A percentile compares a stretch with the other conserved stretches of the same genome.
phyloP scores from a whole-genome alignment of 2,113 vertebrate genomes.

The Apaloderma vittatum region DNA sequence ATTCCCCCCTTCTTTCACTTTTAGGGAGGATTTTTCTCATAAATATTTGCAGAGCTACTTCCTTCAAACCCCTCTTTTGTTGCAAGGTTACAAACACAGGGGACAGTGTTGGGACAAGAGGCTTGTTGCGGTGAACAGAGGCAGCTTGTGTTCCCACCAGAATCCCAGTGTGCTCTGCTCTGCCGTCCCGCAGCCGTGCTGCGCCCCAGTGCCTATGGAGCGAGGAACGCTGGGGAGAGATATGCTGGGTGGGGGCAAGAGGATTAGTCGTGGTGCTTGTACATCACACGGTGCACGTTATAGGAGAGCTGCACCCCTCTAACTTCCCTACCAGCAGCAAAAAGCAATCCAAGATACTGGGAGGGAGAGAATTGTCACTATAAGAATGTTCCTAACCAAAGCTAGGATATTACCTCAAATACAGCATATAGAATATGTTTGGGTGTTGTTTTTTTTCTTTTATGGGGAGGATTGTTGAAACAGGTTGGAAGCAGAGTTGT shows the following conservation, averaged over 20 bases:
- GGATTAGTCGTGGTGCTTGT: background rate
- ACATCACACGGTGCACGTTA: accelerated
- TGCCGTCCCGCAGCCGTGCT: accelerated
- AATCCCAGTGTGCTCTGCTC: background rate
- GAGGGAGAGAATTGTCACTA: background rate
- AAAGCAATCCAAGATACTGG: background rate
- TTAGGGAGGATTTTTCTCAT: background rate
- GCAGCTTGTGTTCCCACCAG: background rate
- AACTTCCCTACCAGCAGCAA: background rate
- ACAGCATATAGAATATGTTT: background rate
- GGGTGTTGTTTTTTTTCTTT: background rate
- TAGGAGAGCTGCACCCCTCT: background rate
- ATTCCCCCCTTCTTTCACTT: background rate
- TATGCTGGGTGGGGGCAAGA: background rate
- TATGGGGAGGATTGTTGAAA: background rate
- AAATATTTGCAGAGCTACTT: background rate
- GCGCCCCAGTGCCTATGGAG: background rate
- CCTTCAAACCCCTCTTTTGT: background rate
- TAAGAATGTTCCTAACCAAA: background rate
- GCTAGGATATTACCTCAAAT: background rate
- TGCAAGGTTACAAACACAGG: background rate
- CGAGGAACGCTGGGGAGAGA: background rate
- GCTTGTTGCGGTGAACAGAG: background rate
- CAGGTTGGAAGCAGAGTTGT: background rate
- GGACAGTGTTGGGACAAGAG: background rate